Evolutionary conservation across 1,140 invertebrate genomes (phyloP), one percentile per base, ranked within the genome.

Genomic region (Papilio helenus): DNA sequence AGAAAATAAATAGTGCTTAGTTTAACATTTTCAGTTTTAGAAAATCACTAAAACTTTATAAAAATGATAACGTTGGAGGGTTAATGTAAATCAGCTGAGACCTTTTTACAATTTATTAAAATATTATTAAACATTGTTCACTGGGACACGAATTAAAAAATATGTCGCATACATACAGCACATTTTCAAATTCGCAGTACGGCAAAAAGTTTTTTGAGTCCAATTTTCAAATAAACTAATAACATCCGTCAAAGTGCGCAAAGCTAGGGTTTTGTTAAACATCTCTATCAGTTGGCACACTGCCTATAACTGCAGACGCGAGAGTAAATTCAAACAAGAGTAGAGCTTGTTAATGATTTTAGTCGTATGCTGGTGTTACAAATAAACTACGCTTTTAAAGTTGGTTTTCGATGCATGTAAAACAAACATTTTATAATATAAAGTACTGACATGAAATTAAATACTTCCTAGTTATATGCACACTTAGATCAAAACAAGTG

Each of bases 221-320:
- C 1, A 34, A 68, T 68, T 68, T 34, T 5, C 26, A 68, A 68
- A 26, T 20, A 61, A 61, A 26, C 58, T 16, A 68, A 29, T 26
- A 16, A 68, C 61, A 16, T 68, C 7, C 26, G 23, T 68, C 61
- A 68, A 68, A 34, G 61, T 68, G 20, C 10, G 61, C 23, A 29
- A 68, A 68, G 61, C 26, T 29, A 68, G 23, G 61, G 26, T 26
- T 68, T 34, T 68, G 26, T 68, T 68, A 16, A 68, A 68, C 61
- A 68, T 29, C 14, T n/a, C 20, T 68, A 68, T 68, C 26, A 68
- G 26, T 68, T 68, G 61, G 61, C 61, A 68, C 61, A 34, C 12
- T 29, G 26, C 61, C 23, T 34, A 16, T 29, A 68, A 68, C 26
- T 68, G 23, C 26, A 34, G 4, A 68, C 14, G 14, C 14, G 10